Evolutionary conservation across 92 coral and sea anemone species (phyloP), one percentile per base, ranked within the genome.

Genomic region (Phenganax subtilis): DNA sequence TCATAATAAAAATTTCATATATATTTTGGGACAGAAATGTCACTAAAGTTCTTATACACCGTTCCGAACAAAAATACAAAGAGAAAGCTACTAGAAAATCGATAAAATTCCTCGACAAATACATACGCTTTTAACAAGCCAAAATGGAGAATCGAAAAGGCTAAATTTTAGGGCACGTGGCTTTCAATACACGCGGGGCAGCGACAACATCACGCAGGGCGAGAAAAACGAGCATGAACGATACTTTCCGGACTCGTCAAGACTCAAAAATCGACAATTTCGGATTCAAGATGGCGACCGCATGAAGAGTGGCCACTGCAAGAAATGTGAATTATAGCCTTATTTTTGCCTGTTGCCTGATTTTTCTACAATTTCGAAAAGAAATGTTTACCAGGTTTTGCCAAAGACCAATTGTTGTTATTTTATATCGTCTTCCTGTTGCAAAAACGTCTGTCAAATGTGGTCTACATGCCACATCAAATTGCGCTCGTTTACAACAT

Each of bases 41-140:
- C 28, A 25, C 52, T 47, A 57, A 15, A 25, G 68, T 20, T 3
- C 11, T 55, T 8, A n/a, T 56, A 57, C 55, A 31, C 10, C 56
- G 12, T 7, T 12, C 57, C 6, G 30, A 54, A 29, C 25, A 16
- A 30, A 14, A 57, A 30, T 25, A 31, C 6, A 52, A 31, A 59
- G 27, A 57, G 10, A 14, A 76, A 16, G n/a, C 51, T 31, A n/a
- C 65, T 56, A 7, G 15, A 11, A 56, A 59, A 76, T 57, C n/a
- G 6, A 28, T 6, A 54, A 76, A 57, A 76, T 76, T 59, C 28
- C 60, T 6, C 25, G n/a, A 27, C 51, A 79, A 17, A 79, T 79
- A 79, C 83, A 90, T 96, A 93, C 86, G 31, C 47, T 31, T 20
- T 16, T 44, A 79, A 97, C 99, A 89, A 92, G 92, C 92, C 97